These are phyloP conservation scores for Charadrius vociferus DNA, from an alignment of 2,113 vertebrate genomes.

Conservation along the genomic window DNA sequence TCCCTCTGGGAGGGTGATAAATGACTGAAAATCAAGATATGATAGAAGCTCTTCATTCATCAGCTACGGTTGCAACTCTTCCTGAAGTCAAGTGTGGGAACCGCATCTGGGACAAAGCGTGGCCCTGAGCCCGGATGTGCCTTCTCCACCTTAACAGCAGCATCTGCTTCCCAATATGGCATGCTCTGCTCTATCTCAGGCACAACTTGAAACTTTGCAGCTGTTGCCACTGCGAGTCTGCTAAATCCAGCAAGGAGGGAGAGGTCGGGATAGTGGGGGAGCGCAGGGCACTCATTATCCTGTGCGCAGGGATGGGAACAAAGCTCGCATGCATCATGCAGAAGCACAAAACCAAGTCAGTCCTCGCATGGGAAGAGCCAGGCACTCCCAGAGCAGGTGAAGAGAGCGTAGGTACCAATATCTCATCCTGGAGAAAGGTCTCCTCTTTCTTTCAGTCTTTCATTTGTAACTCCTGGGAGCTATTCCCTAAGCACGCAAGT, in stretches of 20 bases:
- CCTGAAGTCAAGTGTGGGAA: slow-evolving; percentile 34
- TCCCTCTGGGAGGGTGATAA: not conserved
- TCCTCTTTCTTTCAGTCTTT: not conserved
- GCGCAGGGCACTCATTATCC: not conserved
- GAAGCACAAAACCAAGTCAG: not conserved
- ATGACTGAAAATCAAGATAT: not conserved
- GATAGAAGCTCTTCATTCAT: slow-evolving; percentile 23
- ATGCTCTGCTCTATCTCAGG: slow-evolving; percentile 53
- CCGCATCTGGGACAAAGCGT: not conserved
- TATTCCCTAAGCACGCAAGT: not conserved
- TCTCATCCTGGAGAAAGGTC: not conserved
- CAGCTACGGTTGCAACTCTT: not conserved
- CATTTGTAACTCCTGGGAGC: not conserved
- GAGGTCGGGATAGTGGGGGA: not conserved
- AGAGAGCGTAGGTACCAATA: not conserved
- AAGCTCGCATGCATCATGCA: not conserved
- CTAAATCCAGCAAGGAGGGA: slow-evolving; percentile 37
- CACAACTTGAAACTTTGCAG: slow-evolving; percentile 63
- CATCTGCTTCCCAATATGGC: slow-evolving; percentile 62
- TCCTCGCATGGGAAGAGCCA: not conserved
- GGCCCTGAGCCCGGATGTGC: slow-evolving; percentile 2
- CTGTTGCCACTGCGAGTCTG: slow-evolving; percentile 38
- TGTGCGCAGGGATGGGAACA: not conserved
- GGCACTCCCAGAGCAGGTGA: not conserved
- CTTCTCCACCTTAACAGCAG: slow-evolving; percentile 52